A percentile compares a stretch with the other conserved stretches of the same genome.
Evolutionary conservation across 2,888 invertebrate species (phyloP).

Genomic region (Folsomia manolachei): DNA sequence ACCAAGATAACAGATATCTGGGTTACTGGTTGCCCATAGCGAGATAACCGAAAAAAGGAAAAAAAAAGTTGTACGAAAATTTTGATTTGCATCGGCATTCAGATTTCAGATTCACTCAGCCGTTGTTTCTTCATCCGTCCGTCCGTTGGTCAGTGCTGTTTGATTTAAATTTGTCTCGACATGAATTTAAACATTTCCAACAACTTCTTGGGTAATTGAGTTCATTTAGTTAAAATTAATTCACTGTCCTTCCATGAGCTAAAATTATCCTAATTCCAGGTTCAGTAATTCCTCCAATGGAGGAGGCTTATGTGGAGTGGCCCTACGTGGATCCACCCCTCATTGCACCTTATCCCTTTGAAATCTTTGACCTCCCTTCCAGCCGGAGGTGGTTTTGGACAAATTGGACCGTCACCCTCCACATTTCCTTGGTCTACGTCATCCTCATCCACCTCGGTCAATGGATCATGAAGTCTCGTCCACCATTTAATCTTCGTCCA

Average conservation of each 20-base stretch:
- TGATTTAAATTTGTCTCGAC: neutral
- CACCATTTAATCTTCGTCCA: conserved; percentile 23
- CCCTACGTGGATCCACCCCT: conserved; percentile 12
- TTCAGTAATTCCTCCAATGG: conserved; percentile 10
- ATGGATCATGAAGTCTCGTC: conserved; percentile 28
- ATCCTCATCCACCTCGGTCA: conserved; percentile 31
- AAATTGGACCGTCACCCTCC: conserved; percentile 33
- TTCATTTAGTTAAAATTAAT: neutral
- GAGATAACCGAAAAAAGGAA: too few relatives aligned
- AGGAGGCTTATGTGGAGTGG: conserved; percentile 10
- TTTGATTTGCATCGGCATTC: too few relatives aligned
- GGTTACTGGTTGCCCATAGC: too few relatives aligned
- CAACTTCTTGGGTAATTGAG: neutral
- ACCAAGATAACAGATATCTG: too few relatives aligned
- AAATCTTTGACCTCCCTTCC: conserved; percentile 15
- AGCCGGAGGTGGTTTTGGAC: conserved; percentile 32
- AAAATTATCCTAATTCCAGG: neutral
- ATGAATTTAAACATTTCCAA: neutral
- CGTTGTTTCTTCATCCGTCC: too few relatives aligned
- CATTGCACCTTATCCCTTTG: conserved; percentile 8
- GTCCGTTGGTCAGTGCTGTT: too few relatives aligned
- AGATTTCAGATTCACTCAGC: too few relatives aligned
- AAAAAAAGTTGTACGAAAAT: too few relatives aligned
- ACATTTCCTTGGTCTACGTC: conserved; percentile 35
- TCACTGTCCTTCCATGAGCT: neutral